Evolutionary conservation across 2,113 vertebrate genomes (phyloP), one percentile per base, ranked within the genome.

Genomic region (Paraplagusia blochii): DNA sequence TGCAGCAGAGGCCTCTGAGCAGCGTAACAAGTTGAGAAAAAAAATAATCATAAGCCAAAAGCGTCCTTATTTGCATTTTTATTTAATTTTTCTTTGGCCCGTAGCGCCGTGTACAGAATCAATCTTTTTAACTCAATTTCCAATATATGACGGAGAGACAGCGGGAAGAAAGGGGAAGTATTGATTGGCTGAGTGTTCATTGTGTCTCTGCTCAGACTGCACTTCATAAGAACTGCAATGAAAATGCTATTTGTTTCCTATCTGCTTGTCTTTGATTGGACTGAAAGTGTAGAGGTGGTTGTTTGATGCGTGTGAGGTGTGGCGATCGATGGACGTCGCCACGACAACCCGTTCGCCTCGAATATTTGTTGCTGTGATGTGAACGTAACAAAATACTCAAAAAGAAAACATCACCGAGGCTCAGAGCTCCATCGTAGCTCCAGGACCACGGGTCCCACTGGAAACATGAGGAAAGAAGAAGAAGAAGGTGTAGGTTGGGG

Each of bases 121-220:
- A 88, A 89, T 90, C 82, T 87, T 83, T 87, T 84, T 87, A 89
- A 89, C 87, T 91, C 87, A 79, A 85, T 90, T 89, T 91, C 85
- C 86, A 88, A 89, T 90, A 89, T 90, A 89, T 92, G 89, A 91
- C 77, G 67, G 70, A 64, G 85, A 87, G 82, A 87, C 76, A 70
- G 75, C 73, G 78, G 79, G 80, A 84, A 87, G 81, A 82, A 76
- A 81, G 66, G 74, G 58, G 66, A 74, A 72, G 64, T 90, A 90
- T 90, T 88, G 90, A 91, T 90, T 88, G 81, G 74, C 69, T 82
- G 75, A 81, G 79, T 69, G 75, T 88, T 85, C 82, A 85, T 87
- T 88, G 84, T 85, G 87, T 86, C 84, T 84, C 62, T 60, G 66
- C 73, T 70, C 71, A 75, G 81, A 88, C 80, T 83, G 77, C 71